Percentiles rank a stretch among this genome's conserved stretches.
phyloP scores from a whole-genome alignment of 2,113 vertebrate species.

The Myiozetetes cayanensis region DNA sequence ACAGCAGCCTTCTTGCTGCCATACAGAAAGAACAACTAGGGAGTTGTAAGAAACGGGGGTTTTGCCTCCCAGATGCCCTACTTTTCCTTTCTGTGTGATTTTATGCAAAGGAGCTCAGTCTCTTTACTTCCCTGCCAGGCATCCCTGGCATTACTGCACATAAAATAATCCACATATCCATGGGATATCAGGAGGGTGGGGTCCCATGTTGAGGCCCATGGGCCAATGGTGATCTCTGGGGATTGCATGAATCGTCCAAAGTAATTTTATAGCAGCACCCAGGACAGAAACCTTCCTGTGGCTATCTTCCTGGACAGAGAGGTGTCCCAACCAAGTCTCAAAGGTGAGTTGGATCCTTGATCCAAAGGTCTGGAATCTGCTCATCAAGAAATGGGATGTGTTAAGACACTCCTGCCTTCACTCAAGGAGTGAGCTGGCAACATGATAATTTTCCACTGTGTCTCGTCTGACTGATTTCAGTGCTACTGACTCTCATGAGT shows the following conservation, averaged over 20 bases:
- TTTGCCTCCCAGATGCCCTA: slow-evolving; percentile 12
- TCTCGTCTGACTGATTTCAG: not conserved
- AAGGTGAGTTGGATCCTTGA: not conserved
- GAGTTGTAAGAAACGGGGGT: not conserved
- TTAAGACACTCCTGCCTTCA: not conserved
- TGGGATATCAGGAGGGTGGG: not conserved
- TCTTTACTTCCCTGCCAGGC: not conserved
- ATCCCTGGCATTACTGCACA: not conserved
- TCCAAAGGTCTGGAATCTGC: not conserved
- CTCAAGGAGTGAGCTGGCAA: not conserved
- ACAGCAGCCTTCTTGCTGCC: not conserved
- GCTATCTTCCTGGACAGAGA: not conserved
- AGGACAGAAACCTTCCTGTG: not conserved
- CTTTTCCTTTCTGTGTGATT: slow-evolving; percentile 13
- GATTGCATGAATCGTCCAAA: fast-evolving
- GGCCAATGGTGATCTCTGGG: not conserved
- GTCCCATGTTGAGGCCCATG: not conserved
- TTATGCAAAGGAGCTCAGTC: not conserved
- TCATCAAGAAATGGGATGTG: not conserved
- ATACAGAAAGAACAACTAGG: not conserved
- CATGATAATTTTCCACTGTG: not conserved
- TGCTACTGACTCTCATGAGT: not conserved
- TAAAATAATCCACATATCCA: not conserved
- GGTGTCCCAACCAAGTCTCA: not conserved
- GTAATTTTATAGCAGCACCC: not conserved